Evolutionary conservation across 1,140 invertebrate genomes (phyloP).

Genomic region (Drosophila littoralis): DNA sequence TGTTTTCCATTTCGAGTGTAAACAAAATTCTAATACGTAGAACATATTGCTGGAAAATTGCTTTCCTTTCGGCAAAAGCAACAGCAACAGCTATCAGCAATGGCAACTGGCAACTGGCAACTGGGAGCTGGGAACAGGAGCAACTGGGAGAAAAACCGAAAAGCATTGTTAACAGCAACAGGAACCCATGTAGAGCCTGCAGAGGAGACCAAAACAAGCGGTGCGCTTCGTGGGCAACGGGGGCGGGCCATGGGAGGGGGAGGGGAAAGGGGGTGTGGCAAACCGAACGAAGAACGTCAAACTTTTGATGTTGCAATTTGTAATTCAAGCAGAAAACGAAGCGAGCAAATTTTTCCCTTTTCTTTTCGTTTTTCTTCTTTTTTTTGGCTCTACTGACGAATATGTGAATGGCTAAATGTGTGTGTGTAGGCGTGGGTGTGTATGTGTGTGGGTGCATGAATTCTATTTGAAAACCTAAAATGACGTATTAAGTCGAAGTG

Average conservation of each 20-base stretch:
- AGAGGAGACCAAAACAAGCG: background rate
- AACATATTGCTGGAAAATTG: conserved; percentile 83
- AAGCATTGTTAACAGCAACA: conserved; percentile 80
- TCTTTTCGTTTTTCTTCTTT: conserved; percentile 28
- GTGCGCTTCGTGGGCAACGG: too few species aligned
- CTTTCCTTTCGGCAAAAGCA: conserved; percentile 74
- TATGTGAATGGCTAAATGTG: conserved; percentile 66
- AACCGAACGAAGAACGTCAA: conserved; percentile 77
- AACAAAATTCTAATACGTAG: conserved; percentile 82
- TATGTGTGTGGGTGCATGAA: conserved; percentile 43
- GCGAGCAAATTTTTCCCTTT: conserved; percentile 69
- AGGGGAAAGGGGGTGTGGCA: conserved; percentile 10
- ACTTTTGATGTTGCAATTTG: conserved; percentile 84
- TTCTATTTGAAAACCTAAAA: conserved; percentile 61
- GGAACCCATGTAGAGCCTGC: conserved; percentile 36
- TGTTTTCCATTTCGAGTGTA: conserved; percentile 82
- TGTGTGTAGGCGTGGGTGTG: conserved; percentile 34
- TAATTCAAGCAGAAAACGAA: conserved; percentile 84
- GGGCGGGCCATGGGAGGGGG: background rate
- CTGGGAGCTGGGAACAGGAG: conserved; percentile 26
- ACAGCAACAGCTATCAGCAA: conserved; percentile 42
- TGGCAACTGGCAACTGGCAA: conserved; percentile 13
- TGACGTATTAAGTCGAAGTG: conserved; percentile 13
- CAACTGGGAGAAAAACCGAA: conserved; percentile 56
- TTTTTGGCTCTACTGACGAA: conserved; percentile 47